phyloP scores from a whole-genome alignment of 2,888 invertebrate genomes.

The Callimorpha dominula region DNA sequence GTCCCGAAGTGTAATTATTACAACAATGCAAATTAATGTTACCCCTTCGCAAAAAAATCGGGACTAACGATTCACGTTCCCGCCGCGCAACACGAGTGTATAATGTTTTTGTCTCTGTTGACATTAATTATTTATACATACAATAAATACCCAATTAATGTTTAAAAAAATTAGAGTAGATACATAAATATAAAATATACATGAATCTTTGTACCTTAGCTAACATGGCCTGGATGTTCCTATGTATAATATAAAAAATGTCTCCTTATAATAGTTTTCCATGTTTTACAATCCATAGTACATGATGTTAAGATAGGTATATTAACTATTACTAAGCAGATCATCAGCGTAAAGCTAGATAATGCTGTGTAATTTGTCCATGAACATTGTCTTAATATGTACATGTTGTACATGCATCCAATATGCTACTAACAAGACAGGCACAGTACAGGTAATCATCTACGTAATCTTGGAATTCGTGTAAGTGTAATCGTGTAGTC shows the following conservation, averaged over 20 bases:
- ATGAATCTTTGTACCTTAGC: too few relatives aligned
- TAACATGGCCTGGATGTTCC: too few relatives aligned
- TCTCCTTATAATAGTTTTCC: background rate
- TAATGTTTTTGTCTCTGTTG: too few relatives aligned
- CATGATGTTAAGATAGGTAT: background rate
- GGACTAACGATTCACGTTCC: too few relatives aligned
- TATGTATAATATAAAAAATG: background rate
- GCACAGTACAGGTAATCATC: background rate
- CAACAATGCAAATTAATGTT: too few relatives aligned
- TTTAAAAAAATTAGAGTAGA: too few relatives aligned
- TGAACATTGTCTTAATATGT: background rate
- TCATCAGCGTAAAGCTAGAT: background rate
- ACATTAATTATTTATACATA: too few relatives aligned
- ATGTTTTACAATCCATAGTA: background rate
- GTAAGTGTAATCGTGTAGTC: background rate
- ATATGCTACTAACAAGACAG: background rate
- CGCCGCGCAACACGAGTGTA: too few relatives aligned
- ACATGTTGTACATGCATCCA: background rate
- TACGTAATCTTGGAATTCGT: background rate
- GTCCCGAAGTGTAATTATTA: too few relatives aligned
- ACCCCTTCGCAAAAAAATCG: too few relatives aligned
- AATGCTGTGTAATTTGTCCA: background rate
- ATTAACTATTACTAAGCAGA: background rate
- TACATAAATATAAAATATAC: too few relatives aligned
- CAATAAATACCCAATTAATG: too few relatives aligned